Percentiles rank a stretch among this genome's conserved stretches.
These are phyloP conservation scores for Apis mellifera DNA, from an alignment of 1,140 invertebrate genomes.

Conservation along the genomic window Amel_HAv3.1 CM009935.2:8538501-8539000, in stretches of 20 bases:
- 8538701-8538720: not conserved
- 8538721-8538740: slow-evolving; percentile 9
- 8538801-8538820: not conserved
- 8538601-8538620: slow-evolving; percentile 4
- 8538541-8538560: not conserved
- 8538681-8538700: not conserved
- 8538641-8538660: slow-evolving; percentile 33
- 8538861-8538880: slow-evolving; percentile 46
- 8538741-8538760: not conserved
- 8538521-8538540: not conserved
- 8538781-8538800: not conserved
- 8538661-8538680: not conserved
- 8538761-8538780: not conserved
- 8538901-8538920: slow-evolving; percentile 17
- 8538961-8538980: slow-evolving; percentile 68
- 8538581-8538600: not conserved
- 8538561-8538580: not conserved
- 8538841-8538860: slow-evolving; percentile 9
- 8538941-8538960: slow-evolving; percentile 59
- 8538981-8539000: slow-evolving; percentile 74
- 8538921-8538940: slow-evolving; percentile 61
- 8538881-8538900: slow-evolving; percentile 64
- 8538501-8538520: not conserved
- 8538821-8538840: slow-evolving; percentile 10
- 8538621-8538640: not conserved